These are phyloP conservation scores for Triplophysa tibetana DNA, from an alignment of 2,113 vertebrate genomes.

Conservation along the genomic window DNA sequence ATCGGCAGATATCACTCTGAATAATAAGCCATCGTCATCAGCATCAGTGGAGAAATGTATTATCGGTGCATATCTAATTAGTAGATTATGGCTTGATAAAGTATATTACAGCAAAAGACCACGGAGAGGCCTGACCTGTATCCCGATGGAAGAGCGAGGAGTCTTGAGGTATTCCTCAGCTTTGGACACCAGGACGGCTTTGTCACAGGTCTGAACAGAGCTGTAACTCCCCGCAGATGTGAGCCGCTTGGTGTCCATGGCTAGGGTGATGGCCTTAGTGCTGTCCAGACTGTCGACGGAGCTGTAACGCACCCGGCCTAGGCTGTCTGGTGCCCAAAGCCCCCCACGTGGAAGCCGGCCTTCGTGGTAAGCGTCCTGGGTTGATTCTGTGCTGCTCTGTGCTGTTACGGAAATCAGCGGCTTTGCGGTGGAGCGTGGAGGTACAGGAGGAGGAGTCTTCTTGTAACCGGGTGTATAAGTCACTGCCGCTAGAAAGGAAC, in stretches of 20 bases:
- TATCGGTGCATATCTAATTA: no score
- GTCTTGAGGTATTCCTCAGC: slow-evolving; percentile 92
- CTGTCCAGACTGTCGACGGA: slow-evolving; percentile 96
- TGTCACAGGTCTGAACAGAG: slow-evolving; percentile 84
- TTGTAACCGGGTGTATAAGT: slow-evolving; percentile 90
- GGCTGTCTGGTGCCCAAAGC: slow-evolving; percentile 86
- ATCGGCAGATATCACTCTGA: no score
- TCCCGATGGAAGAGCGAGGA: slow-evolving; percentile 90
- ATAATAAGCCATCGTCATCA: no score
- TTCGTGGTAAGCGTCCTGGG: slow-evolving; percentile 94
- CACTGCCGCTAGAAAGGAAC: slow-evolving; percentile 65
- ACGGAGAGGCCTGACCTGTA: slow-evolving; percentile 83
- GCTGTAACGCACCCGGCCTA: slow-evolving; percentile 84
- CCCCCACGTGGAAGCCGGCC: slow-evolving; percentile 81
- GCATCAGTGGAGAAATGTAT: no score
- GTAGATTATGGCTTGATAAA: neutral
- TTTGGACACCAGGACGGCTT: slow-evolving; percentile 85
- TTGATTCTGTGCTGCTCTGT: slow-evolving; percentile 99
- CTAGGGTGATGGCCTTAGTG: slow-evolving; percentile 91
- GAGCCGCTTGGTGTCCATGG: slow-evolving; percentile 89
- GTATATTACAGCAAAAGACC: no score
- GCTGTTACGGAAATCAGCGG: slow-evolving; percentile 97
- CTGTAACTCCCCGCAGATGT: slow-evolving; percentile 78
- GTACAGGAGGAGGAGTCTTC: slow-evolving; percentile 94
- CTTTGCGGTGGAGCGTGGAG: slow-evolving; percentile 92